Evolutionary conservation across 2,888 invertebrate species (phyloP), one percentile per base, ranked within the genome.

Genomic region (Mystacides longicornis): DNA sequence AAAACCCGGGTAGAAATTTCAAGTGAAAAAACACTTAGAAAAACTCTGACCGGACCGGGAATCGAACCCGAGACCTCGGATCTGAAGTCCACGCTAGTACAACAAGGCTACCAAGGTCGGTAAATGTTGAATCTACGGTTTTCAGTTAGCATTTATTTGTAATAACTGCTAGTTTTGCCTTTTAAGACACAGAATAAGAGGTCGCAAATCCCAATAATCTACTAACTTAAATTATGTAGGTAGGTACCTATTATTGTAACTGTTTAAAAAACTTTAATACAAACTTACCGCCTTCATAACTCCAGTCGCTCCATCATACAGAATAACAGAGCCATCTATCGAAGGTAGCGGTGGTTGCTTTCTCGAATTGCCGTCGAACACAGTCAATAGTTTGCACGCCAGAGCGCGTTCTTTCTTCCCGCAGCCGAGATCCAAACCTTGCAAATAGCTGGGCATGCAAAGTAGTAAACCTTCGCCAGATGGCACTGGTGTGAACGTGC

Each of bases 391-490:
- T 65, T 72, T 72, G 58, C 70, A 70, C 33, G 20, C 16, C 19
- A 57, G 27, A 1, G 61, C 63, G 16, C 58, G 63, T 47, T 62
- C 58, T 58, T 69, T 67, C n/a, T 69, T 67, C 1, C 31, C 9
- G 14, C 23, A 23, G 9, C 51, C 51, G 16, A 60, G 43, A 31
- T 55, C 50, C 48, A 60, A 55, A 37, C 58, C 60, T 50, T 56
- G 54, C 42, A 77, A 67, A 60, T 64, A 75, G 21, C 73, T 75
- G 1, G 77, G 75, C 77, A 77, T 77, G n/a, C 71, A 67, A 0
- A 73, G 60, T 19, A 74, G 31, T 14, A 67, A 60, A 48, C 66
- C 66, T 37, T 56, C 54, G 20, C 31, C 46, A 7, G 65, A 62
- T 23, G 65, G 58, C 2, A 64, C 56, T 5, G 59, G 31, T 0